Conservation (phyloP, 2,888 invertebrate genomes). For the Choreutis nemorana region DNA sequence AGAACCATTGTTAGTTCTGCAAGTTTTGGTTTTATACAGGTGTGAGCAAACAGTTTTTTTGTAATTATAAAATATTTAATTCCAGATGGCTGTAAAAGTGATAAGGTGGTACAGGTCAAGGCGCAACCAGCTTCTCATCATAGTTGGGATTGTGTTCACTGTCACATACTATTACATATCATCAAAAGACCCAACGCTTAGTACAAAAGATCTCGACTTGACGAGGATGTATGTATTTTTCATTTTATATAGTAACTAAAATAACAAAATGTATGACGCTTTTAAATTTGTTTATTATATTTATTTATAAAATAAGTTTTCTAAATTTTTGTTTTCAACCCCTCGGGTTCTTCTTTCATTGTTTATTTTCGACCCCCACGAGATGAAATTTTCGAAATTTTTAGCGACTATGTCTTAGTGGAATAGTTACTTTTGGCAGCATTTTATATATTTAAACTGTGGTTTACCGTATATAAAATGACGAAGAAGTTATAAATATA, state of each 20-base stretch:
- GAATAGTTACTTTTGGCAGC: too few species aligned
- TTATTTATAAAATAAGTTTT: constrained; percentile 4
- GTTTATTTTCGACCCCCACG: constrained; percentile 14
- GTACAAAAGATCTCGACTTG: constrained; percentile 26
- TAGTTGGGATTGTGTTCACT: constrained; percentile 19
- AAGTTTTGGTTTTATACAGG: too few species aligned
- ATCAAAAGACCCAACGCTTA: constrained; percentile 16
- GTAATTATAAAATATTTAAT: too few species aligned
- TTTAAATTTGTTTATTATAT: constrained; percentile 1
- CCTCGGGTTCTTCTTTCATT: too few species aligned
- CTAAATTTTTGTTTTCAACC: constrained; percentile 11
- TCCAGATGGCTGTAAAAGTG: constrained; percentile 25
- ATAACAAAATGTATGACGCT: constrained; percentile 2
- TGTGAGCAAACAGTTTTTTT: too few species aligned
- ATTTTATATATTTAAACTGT: too few species aligned
- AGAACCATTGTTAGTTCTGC: too few species aligned
- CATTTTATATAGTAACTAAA: background rate
- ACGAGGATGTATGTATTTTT: constrained; percentile 27
- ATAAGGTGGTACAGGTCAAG: constrained; percentile 40
- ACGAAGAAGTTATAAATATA: too few species aligned
- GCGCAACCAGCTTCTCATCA: constrained; percentile 24
- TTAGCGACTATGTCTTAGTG: constrained; percentile 7
- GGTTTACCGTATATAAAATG: too few species aligned
- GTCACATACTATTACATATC: constrained; percentile 28
- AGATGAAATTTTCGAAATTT: constrained; percentile 11